These are phyloP conservation scores for Channallabes apus DNA, from an alignment of 2,797 vertebrate species.

Conservation along the genomic window DNA sequence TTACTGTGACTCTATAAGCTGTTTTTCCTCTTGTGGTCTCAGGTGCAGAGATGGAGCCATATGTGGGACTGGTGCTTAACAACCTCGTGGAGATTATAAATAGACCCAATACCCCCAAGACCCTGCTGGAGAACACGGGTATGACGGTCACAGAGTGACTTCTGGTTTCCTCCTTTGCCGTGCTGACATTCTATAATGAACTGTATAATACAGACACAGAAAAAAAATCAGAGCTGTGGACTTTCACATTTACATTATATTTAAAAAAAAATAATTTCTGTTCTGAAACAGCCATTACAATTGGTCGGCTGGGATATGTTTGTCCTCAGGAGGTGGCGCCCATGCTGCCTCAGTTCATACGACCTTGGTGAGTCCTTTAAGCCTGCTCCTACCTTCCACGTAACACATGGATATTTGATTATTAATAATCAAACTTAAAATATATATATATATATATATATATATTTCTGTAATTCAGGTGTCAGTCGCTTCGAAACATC, in stretches of 20 bases:
- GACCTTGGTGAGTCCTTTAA: slow-evolving; percentile 82
- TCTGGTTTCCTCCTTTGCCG: neutral
- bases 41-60: slow-evolving; percentile 95
- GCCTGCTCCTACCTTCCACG: neutral
- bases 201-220: slow-evolving; percentile 27
- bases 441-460: neutral
- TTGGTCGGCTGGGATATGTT: slow-evolving; percentile 91
- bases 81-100: slow-evolving; percentile 94
- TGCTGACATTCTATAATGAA: slow-evolving; percentile 3
- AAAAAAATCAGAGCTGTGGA: neutral
- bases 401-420: neutral
- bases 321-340: slow-evolving; percentile 95
- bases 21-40: neutral
- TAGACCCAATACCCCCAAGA: slow-evolving; percentile 93
- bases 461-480: slow-evolving; percentile 70
- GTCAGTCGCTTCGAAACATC: slow-evolving; percentile 91
- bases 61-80: slow-evolving; percentile 88
- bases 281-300: slow-evolving; percentile 84
- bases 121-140: slow-evolving; percentile 94
- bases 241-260: slow-evolving; percentile 34
- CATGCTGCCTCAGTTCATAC: slow-evolving; percentile 91
- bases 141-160: neutral
- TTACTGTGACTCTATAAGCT: slow-evolving; percentile 10
- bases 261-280: neutral
- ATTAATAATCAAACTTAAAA: no score